Conservation (phyloP, 2,888 invertebrate species). For the Rhingia rostrata region DNA sequence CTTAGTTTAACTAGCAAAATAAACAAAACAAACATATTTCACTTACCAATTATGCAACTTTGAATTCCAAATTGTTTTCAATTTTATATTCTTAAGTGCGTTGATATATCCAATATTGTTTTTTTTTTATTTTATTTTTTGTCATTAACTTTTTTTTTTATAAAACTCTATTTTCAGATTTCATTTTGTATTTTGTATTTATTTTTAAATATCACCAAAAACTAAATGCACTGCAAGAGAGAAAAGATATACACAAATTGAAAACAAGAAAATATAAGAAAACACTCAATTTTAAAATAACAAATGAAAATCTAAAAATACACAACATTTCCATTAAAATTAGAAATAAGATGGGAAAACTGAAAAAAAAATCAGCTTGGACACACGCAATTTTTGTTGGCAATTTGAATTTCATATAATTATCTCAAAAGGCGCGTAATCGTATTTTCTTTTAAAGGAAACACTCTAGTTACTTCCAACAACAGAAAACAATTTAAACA, state of each 20-base stretch:
- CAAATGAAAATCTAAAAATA: conserved; percentile 59
- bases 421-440: conserved; percentile 42
- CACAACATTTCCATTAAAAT: conserved; percentile 47
- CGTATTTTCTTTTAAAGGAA: conserved; percentile 24
- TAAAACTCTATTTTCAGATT: conserved; percentile 52
- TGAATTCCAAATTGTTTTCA: conserved; percentile 47
- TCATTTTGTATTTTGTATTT: conserved; percentile 37
- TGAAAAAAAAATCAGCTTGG: conserved; percentile 33
- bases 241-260: conserved; percentile 32
- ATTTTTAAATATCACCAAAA: conserved; percentile 60
- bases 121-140: conserved; percentile 20
- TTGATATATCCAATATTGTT: conserved; percentile 58
- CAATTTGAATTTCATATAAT: conserved; percentile 36
- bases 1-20: conserved; percentile 46
- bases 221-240: conserved; percentile 67
- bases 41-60: conserved; percentile 67
- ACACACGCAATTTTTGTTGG: conserved; percentile 26
- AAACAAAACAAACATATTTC: conserved; percentile 27
- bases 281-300: conserved; percentile 53
- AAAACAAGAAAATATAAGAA: conserved; percentile 16
- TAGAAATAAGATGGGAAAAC: conserved; percentile 39
- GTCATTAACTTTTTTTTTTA: conserved; percentile 28
- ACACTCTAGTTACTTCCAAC: neutral
- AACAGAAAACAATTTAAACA: conserved; percentile 31
- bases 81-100: conserved; percentile 1